Base-by-base conservation (phyloP, 2,113 vertebrate genomes). In the Diglossa brunneiventris region DNA sequence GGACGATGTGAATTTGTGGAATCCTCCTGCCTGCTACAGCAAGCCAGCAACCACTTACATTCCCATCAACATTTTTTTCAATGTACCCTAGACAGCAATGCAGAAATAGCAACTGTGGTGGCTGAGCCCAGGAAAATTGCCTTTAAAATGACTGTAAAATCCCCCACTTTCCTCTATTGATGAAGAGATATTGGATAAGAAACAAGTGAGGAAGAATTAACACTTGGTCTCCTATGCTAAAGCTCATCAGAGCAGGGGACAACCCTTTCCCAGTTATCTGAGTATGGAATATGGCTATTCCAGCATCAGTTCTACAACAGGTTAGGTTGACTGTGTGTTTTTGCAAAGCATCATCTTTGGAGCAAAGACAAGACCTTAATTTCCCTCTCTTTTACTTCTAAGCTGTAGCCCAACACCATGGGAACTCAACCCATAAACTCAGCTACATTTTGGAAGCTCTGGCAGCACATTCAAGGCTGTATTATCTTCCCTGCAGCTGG, bases 41-140 rank as follows among this genome's bases (percentile, higher is more conserved):
- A 81, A 95, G 91, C 73, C 92, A 95, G 92, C 39, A 55, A 74
- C 91, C 22, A 19, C 76, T 93, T 86, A 67, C 62, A 37, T 82
- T 87, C 62, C 70, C 92, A 83, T 79, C 87, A 59, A 72, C 19
- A 9, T 56, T 75, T 81, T 86, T 95, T 63, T 74, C 83, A 47
- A 78, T 18, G 41, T 72, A 89, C 91, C 53, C 83, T 62, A 56
- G 73, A 86, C 69, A 92, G 89, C 39, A 72, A 47, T 41, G 66
- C 77, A 96, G 87, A 92, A 93, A 94, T 81, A 91, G 83, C 64
- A 89, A 77, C 76, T 68, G 72, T 62, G 63, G 80, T 92, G 73
- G 68, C 72, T 93, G 64, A 93, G 93, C 84, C 47, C 10, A 6
- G 42, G 78, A 93, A 47, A 44, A 55, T 50, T 92, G 59, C 68